Evolutionary conservation across 2,797 vertebrate genomes (phyloP), one percentile per base, ranked within the genome.

Genomic region (Spinus olivaceus): DNA sequence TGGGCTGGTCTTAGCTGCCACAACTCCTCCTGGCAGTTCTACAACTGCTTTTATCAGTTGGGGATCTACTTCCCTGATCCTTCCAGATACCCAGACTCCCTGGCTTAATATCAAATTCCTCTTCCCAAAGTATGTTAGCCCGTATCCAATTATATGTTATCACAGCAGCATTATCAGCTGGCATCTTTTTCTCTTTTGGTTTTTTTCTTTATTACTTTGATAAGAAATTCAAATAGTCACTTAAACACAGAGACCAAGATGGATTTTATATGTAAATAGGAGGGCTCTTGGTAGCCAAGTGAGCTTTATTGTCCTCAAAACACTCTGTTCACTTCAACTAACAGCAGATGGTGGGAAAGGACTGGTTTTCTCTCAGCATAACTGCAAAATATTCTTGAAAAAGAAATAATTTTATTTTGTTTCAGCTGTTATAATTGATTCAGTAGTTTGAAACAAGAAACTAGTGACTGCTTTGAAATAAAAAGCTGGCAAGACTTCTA

Each of bases 181-280:
- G 67, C 22, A 0, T 80, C 72, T 39, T 59, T 91, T 74, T 77
- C 72, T 85, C 84, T 46, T 84, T 78, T 2, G 4, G 11, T 74
- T 93, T 87, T 30, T 74, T 94, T 47, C 78, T 79, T 89, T 84
- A 92, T 66, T 89, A 72, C 54, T 91, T 83, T 76, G 91, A 92
- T 91, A 90, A 96, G 93, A 95, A 94, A 94, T 81, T 93, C 84
- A 94, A 94, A 78, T 49, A 92, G 63, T 64, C 41, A 24, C 39
- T 59, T 57, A 74, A 84, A 86, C 59, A 82, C 0, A 0, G 74
- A 67, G 10, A 86, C 39, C 35, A 37, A 81, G n/a, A 79, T 6
- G 79, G 53, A 54, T 66, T 74, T 69, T 51, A 27, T 30, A 86
- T 60, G 94, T 76, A 93, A 97, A 91, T 80, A 86, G 19, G 17